Evolutionary conservation across 2,797 vertebrate genomes (phyloP), one percentile per base, ranked within the genome.

Genomic region (Myotis myotis): DNA sequence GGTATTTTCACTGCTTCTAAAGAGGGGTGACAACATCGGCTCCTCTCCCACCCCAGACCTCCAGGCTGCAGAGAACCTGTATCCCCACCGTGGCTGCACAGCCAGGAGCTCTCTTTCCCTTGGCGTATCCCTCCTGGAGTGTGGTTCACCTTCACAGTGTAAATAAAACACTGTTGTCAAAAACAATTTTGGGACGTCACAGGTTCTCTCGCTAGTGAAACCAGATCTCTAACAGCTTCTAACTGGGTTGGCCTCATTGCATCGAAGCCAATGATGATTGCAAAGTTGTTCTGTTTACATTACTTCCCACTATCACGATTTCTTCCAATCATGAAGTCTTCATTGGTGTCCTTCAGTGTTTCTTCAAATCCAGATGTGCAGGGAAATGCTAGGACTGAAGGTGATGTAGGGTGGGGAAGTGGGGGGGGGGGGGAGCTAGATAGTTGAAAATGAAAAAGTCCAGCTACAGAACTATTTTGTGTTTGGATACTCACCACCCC

Each of bases 161-260:
- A 76, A 9, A 3, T 3, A 47, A 89, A 78, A 68, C 8, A 64
- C 12, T 57, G 82, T 25, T 62, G 64, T 62, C 93, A 93, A 96
- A 93, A 95, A 51, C 84, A 95, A 95, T 66, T 75, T 96, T 80
- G 9, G 49, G 36, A 71, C 75, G 41, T 87, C 82, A 90, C 53
- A 70, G 38, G 12, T 70, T 95, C 66, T 86, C 80, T 78, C 72
- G 96, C 90, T 51, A 84, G 25, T 88, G 87, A 96, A 96, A 96
- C 76, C 90, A 95, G 94, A 36, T 74, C 85, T 89, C 20, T 85
- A 96, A 83, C 0, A 6, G 94, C 84, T 95, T 94, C 91, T 96
- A 82, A 23, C 0, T 6, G 81, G 95, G 95, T 89, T 97, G 96
- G 96, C 96, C 22, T 25, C 84, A 79, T 25, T 81, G 16, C 95